Percentiles rank a stretch among this genome's conserved stretches.
Evolutionary conservation across 2,797 vertebrate genomes (phyloP).

Genomic region (Muraenolepis orangiensis): DNA sequence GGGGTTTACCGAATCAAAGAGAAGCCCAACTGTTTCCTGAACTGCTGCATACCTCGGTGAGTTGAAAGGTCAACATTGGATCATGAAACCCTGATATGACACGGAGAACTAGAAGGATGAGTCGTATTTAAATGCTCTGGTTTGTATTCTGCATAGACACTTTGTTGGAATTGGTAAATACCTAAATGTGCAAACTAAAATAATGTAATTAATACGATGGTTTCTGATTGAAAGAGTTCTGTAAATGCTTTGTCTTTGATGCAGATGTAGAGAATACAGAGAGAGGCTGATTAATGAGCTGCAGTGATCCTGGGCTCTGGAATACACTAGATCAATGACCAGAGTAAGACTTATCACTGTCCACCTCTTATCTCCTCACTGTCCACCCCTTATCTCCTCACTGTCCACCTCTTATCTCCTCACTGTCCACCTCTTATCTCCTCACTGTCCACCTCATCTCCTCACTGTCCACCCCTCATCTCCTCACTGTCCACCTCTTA

Average conservation of each 20-base stretch:
- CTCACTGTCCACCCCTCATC: too few species aligned
- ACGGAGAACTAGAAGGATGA: neutral
- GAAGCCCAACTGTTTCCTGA: conserved; percentile 45
- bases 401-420: too few species aligned
- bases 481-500: too few species aligned
- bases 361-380: too few species aligned
- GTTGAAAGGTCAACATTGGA: neutral
- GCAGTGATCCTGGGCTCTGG: conserved; percentile 14
- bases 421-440: too few species aligned
- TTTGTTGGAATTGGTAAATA: neutral
- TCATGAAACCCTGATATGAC: too few species aligned
- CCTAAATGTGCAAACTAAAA: neutral
- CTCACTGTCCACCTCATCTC: too few species aligned
- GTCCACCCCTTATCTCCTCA: too few species aligned
- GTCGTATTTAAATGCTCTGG: neutral
- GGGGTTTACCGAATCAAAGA: conserved; percentile 82
- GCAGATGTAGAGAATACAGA: conserved; percentile 40
- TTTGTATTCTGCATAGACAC: neutral
- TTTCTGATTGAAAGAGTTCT: neutral
- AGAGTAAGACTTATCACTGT: neutral
- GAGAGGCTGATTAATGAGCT: conserved; percentile 52
- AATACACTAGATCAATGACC: neutral
- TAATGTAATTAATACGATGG: neutral
- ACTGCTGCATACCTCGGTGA: conserved; percentile 69
- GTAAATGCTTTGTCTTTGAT: conserved; percentile 14